Conservation (phyloP, 2,113 vertebrate species). For the Zingel zingel region DNA sequence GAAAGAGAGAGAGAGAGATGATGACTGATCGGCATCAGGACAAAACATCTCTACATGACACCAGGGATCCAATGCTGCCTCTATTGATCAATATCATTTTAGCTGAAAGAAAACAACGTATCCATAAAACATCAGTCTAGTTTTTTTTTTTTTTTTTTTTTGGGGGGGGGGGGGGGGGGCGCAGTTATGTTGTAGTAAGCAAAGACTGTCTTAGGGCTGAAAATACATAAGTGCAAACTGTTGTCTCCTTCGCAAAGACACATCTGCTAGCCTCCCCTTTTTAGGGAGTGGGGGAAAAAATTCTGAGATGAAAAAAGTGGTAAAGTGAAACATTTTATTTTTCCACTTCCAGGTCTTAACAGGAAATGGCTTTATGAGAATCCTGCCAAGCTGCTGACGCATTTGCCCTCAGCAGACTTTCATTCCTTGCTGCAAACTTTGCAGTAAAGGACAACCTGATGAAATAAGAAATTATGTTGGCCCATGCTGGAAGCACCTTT, state of each 20-base stretch:
- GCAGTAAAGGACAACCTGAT: conserved; percentile 27
- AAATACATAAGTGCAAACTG: not conserved
- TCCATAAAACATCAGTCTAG: conserved; percentile 12
- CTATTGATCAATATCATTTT: conserved; percentile 34
- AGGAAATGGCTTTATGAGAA: not conserved
- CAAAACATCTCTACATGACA: conserved; percentile 12
- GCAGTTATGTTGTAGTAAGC: not conserved
- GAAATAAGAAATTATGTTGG: conserved; percentile 34
- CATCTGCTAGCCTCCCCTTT: not conserved
- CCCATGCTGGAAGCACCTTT: conserved; percentile 32
- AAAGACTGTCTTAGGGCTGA: conserved; percentile 23
- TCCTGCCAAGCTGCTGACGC: not conserved
- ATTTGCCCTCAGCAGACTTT: conserved; percentile 6
- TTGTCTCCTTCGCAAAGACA: conserved; percentile 13
- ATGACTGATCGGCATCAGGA: not conserved
- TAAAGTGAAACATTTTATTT: not conserved
- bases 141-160: no score
- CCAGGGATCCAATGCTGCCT: not conserved
- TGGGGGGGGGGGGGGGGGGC: no score
- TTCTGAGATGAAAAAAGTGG: not conserved
- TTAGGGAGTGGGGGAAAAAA: not conserved
- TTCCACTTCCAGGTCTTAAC: not conserved
- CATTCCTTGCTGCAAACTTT: not conserved
- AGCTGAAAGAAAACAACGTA: not conserved
- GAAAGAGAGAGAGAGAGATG: conserved; percentile 8